These are phyloP conservation scores for Platycheirus albimanus DNA, from an alignment of 2,888 invertebrate genomes.

Conservation along the genomic window DNA sequence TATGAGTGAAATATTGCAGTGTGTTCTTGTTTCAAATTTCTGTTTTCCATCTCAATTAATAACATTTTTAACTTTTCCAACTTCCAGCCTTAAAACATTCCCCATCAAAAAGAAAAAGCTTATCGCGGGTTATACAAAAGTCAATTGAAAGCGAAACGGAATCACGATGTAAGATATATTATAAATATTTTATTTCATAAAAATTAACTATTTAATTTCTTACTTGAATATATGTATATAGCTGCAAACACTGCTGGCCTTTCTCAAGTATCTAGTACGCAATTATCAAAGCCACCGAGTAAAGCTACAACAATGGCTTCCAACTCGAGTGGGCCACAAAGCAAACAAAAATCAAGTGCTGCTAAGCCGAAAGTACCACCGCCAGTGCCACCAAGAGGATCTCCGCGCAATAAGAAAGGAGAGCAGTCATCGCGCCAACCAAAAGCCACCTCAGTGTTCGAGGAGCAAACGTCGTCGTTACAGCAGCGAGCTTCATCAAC, in stretches of 20 bases:
- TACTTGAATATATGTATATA: no score
- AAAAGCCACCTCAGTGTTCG: constrained; percentile 63
- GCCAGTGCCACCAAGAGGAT: constrained; percentile 93
- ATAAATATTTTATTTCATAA: background rate
- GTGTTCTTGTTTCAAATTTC: constrained; percentile 39
- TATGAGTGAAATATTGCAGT: constrained; percentile 34
- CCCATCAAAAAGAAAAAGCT: constrained; percentile 96
- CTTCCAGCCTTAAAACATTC: constrained; percentile 95
- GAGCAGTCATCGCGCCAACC: constrained; percentile 73
- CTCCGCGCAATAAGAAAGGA: constrained; percentile 84
- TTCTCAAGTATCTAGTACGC: constrained; percentile 78
- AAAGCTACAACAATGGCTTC: constrained; percentile 76
- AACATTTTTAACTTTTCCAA: constrained; percentile 26
- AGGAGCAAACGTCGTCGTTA: constrained; percentile 79
- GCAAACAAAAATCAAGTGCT: constrained; percentile 59
- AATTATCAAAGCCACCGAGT: constrained; percentile 77
- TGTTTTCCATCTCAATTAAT: background rate
- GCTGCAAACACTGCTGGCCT: constrained; percentile 61
- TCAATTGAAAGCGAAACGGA: constrained; percentile 89
- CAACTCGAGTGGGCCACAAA: constrained; percentile 47
- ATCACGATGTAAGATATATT: constrained; percentile 82
- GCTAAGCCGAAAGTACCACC: constrained; percentile 89
- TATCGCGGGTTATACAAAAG: constrained; percentile 88
- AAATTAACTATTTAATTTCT: no score
- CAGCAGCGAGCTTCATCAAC: constrained; percentile 71